phyloP scores from a whole-genome alignment of 2,888 invertebrate genomes.

The Belgica antarctica region DNA sequence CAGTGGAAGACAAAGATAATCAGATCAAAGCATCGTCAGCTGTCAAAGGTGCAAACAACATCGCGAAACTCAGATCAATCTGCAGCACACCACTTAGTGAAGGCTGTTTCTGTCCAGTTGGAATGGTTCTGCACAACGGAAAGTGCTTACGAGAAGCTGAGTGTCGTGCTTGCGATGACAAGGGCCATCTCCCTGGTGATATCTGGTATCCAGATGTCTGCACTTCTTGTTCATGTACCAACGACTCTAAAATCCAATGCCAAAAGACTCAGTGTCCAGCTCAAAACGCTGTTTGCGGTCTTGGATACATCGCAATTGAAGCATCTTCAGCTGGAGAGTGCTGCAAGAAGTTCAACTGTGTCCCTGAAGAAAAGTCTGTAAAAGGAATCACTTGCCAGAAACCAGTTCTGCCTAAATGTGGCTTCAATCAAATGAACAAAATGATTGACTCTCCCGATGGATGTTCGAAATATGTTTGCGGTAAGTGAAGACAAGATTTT shows the following conservation, averaged over 20 bases:
- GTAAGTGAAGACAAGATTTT: slow-evolving; percentile 54
- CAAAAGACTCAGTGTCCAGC: slow-evolving; percentile 62
- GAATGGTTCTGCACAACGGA: slow-evolving; percentile 67
- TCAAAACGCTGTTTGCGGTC: slow-evolving; percentile 61
- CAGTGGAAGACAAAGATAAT: slow-evolving; percentile 48
- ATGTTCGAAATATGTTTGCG: slow-evolving; percentile 72
- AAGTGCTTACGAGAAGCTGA: slow-evolving; percentile 67
- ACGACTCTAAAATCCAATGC: slow-evolving; percentile 62
- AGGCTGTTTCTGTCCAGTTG: slow-evolving; percentile 82
- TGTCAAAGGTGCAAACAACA: slow-evolving; percentile 48
- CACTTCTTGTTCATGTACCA: slow-evolving; percentile 67
- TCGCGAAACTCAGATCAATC: slow-evolving; percentile 51
- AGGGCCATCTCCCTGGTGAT: slow-evolving; percentile 65
- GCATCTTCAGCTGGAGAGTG: slow-evolving; percentile 62
- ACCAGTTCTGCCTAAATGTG: slow-evolving; percentile 68
- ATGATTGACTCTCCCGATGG: slow-evolving; percentile 63
- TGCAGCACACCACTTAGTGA: slow-evolving; percentile 61
- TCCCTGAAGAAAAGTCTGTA: slow-evolving; percentile 53
- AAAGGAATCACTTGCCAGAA: slow-evolving; percentile 60
- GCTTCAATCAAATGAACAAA: slow-evolving; percentile 69
- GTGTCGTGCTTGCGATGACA: slow-evolving; percentile 73
- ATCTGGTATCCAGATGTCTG: slow-evolving; percentile 68
- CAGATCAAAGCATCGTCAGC: slow-evolving; percentile 49
- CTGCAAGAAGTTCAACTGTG: slow-evolving; percentile 69
- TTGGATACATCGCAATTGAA: slow-evolving; percentile 59